These are phyloP conservation scores for Andrena haemorrhoa DNA, from an alignment of 2,888 invertebrate species.

Conservation along the genomic window DNA sequence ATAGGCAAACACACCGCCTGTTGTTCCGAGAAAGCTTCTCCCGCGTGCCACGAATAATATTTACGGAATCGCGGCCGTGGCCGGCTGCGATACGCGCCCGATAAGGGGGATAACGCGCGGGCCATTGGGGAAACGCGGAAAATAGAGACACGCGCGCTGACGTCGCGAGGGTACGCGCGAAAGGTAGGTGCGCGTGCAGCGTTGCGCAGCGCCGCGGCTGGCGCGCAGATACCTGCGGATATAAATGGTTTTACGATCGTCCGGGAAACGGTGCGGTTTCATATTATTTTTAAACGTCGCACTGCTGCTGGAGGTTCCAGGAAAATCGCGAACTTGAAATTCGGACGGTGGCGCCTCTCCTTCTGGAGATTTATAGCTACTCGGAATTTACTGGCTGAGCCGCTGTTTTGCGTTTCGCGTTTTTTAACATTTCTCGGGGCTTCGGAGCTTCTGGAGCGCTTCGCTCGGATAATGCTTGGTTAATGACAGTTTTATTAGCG, in stretches of 20 bases:
- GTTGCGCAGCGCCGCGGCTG: not conserved
- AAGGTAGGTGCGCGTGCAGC: not conserved
- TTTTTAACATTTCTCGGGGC: not conserved
- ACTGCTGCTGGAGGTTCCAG: not conserved
- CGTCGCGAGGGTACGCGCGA: not conserved
- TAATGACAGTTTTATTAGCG: too few relatives aligned
- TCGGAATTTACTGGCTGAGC: conserved; percentile 4
- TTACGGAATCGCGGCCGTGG: conserved; percentile 34
- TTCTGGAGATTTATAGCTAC: not conserved
- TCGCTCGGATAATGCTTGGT: too few relatives aligned
- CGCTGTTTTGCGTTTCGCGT: conserved; percentile 2
- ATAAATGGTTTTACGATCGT: conserved; percentile 5
- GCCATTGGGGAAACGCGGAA: conserved; percentile 14
- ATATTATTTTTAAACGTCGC: not conserved
- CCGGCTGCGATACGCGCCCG: conserved; percentile 16
- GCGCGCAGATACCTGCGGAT: not conserved
- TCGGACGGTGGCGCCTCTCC: not conserved
- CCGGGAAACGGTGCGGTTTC: not conserved
- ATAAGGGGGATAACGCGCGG: conserved; percentile 15
- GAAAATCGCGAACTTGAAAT: not conserved
- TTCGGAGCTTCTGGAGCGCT: too few relatives aligned
- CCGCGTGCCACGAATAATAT: conserved; percentile 39
- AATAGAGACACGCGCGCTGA: not conserved
- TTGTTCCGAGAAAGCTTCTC: conserved; percentile 45
- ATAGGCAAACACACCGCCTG: conserved; percentile 41